phyloP scores from a whole-genome alignment of 2,113 vertebrate species.

The Protomyctophum bolini region DNA sequence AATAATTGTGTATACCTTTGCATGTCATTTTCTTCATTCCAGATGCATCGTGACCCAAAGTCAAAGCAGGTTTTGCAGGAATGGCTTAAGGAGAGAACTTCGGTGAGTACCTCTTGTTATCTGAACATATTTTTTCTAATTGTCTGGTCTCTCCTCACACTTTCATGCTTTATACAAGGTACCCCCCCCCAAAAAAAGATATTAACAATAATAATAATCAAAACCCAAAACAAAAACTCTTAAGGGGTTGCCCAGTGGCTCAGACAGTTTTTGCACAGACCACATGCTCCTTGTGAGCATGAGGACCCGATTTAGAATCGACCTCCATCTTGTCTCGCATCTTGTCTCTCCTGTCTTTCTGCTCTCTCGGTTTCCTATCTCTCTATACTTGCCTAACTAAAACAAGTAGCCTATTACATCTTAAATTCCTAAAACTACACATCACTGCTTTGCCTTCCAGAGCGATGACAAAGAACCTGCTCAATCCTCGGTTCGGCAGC shows the following conservation, averaged over 20 bases:
- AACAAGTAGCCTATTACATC: neutral
- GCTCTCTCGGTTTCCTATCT: neutral
- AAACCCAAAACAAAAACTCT: neutral
- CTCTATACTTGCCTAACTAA: neutral
- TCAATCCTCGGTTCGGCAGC: conserved; percentile 86
- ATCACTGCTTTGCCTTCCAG: conserved; percentile 50
- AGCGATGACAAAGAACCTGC: conserved; percentile 82
- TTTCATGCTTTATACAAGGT: too few species aligned
- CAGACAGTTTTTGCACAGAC: too few species aligned
- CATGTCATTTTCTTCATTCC: conserved; percentile 8
- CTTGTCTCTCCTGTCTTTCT: neutral
- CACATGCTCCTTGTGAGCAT: too few species aligned
- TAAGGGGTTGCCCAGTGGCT: too few species aligned
- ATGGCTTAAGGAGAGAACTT: conserved; percentile 85
- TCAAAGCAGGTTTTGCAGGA: conserved; percentile 80
- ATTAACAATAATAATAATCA: neutral
- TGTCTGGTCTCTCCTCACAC: neutral
- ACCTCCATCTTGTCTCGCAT: neutral
- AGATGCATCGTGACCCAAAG: conserved; percentile 79
- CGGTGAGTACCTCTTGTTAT: conserved; percentile 64
- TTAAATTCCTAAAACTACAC: neutral
- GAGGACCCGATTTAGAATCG: neutral
- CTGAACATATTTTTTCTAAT: neutral
- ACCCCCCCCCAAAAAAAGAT: neutral
- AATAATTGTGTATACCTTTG: neutral